Evolutionary conservation across 2,113 vertebrate genomes (phyloP).

Genomic region (Melanocharis versteri): DNA sequence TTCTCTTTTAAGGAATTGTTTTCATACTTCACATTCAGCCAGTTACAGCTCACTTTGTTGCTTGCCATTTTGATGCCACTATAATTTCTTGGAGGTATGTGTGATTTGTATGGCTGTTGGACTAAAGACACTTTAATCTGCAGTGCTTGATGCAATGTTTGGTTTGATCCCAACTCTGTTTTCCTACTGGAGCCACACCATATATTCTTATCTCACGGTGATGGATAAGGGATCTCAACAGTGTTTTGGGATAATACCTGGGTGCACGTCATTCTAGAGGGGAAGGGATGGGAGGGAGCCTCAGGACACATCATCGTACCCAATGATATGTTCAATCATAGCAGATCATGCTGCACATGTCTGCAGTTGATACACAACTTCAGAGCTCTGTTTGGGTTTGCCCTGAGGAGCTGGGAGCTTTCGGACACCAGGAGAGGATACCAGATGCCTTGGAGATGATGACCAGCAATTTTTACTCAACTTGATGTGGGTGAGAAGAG

Average conservation of each 20-base stretch:
- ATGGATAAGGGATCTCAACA: not conserved
- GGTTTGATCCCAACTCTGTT: not conserved
- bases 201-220: not conserved
- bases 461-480: not conserved
- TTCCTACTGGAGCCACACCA: not conserved
- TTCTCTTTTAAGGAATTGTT: not conserved
- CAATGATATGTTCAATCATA: accelerated
- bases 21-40: not conserved
- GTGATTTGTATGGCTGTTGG: not conserved
- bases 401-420: not conserved
- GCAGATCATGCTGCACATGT: not conserved
- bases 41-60: not conserved
- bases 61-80: not conserved
- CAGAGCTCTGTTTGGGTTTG: not conserved
- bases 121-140: not conserved
- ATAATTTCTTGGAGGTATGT: accelerated
- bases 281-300: not conserved
- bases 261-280: not conserved
- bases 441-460: not conserved
- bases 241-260: not conserved
- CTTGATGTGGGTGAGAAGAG: not conserved
- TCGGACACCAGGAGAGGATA: not conserved
- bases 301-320: not conserved
- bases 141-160: not conserved
- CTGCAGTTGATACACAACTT: not conserved